These are phyloP conservation scores for Phyllostomus hastatus DNA, from an alignment of 2,113 vertebrate species.

Conservation along the genomic window DNA sequence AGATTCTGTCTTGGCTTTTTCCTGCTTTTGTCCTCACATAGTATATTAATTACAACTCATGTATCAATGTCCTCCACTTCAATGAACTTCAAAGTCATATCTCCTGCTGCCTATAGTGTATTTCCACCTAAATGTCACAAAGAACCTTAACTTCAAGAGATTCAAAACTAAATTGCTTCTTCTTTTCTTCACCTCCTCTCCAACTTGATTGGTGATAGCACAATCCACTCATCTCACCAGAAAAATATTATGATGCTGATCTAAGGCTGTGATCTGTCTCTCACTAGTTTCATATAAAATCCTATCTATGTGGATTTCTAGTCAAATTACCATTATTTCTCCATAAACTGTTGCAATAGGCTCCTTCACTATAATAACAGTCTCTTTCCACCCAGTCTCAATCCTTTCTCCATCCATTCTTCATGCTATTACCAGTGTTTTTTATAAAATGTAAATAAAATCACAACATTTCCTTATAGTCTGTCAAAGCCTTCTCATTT, in stretches of 20 bases:
- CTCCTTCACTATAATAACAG: not conserved
- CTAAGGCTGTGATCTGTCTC: not conserved
- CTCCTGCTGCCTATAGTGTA: not conserved
- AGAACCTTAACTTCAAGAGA: not conserved
- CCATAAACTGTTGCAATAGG: not conserved
- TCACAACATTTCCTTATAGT: not conserved
- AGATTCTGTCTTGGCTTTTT: not conserved
- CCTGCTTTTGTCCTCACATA: not conserved
- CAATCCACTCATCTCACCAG: not conserved
- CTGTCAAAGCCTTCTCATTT: not conserved
- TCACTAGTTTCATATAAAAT: not conserved
- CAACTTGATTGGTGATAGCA: not conserved
- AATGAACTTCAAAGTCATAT: not conserved
- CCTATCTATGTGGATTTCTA: not conserved
- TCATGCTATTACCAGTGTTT: not conserved
- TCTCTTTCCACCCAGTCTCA: not conserved
- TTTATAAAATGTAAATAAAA: conserved; percentile 6
- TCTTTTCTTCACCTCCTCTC: not conserved
- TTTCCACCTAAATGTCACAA: not conserved
- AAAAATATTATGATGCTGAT: not conserved
- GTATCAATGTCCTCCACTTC: not conserved
- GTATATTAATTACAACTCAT: not conserved
- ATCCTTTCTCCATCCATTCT: not conserved
- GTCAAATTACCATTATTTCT: not conserved
- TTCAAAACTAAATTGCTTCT: not conserved